Percentiles rank a stretch among this genome's conserved stretches.
These are phyloP conservation scores for Meandrina meandrites DNA, from an alignment of 92 coral and sea anemone genomes.

Conservation along the genomic window DNA sequence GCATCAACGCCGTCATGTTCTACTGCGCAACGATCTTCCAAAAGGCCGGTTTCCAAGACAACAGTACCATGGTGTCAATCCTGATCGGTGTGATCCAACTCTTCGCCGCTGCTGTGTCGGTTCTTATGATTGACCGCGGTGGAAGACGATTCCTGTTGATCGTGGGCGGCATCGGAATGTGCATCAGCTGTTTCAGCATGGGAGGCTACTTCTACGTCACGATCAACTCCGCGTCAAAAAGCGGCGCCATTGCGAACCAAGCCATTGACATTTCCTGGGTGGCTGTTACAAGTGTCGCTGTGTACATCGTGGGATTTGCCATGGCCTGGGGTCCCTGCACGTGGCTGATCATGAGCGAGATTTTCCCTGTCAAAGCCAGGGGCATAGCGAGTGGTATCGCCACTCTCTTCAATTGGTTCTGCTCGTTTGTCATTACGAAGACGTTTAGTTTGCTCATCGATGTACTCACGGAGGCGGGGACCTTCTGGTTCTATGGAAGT, in stretches of 20 bases:
- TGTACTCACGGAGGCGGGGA: conserved; percentile 66
- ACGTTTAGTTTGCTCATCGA: conserved; percentile 54
- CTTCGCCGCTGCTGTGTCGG: conserved; percentile 63
- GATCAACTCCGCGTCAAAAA: conserved; percentile 15
- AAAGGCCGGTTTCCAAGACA: conserved; percentile 73
- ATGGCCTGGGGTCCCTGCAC: conserved; percentile 96
- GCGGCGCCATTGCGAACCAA: background rate
- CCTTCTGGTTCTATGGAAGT: conserved; percentile 83
- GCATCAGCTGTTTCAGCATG: conserved; percentile 59
- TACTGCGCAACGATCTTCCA: conserved; percentile 84
- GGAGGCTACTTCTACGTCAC: conserved; percentile 66
- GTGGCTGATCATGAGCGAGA: conserved; percentile 95
- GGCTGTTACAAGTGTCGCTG: conserved; percentile 72
- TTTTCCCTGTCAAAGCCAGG: conserved; percentile 87
- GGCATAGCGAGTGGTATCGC: conserved; percentile 91
- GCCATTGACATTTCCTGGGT: conserved; percentile 62
- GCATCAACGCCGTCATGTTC: conserved; percentile 89
- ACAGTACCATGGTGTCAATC: conserved; percentile 76
- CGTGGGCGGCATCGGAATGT: conserved; percentile 71
- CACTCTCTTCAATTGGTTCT: conserved; percentile 83
- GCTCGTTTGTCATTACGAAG: conserved; percentile 75
- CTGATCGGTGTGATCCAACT: conserved; percentile 79
- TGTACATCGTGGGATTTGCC: conserved; percentile 87
- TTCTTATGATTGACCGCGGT: conserved; percentile 81
- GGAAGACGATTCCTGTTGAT: conserved; percentile 86